Base-by-base conservation (phyloP, 2,797 vertebrate genomes). In the Steatocranus sp. region DNA sequence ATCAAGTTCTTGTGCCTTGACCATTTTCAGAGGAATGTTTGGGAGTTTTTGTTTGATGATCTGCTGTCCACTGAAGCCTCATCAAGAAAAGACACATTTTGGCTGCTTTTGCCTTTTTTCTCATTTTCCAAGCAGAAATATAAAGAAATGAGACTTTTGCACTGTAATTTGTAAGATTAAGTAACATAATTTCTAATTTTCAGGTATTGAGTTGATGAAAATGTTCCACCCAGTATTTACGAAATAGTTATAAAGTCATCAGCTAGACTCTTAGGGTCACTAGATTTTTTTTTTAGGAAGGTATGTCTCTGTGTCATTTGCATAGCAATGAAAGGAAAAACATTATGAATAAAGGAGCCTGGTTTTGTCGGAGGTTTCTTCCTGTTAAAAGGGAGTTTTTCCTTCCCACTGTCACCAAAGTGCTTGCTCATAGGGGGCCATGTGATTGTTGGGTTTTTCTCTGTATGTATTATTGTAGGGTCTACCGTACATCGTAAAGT, bases 191-290 rank as follows among this genome's bases (percentile, higher is more conserved):
- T 43, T 68, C 3, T 2, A 10, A 25, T 41, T 66, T 41, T 41
- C 3, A 68, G 20, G 20, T 68, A 41, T 2, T 68, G 36, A 68
- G 63, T 23, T 43, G 20, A 43, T 1, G 0, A 41, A 68, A 68
- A 68, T 25, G 20, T 68, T 0, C 8, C 36, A 68, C 5, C 0
- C 2, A 43, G 0, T 43, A 36, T 63, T 63, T 63, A 63, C 0
- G 0, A n/a, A 1, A 66, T 68, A 58, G 20, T 41, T 68, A 41
- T 25, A 41, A 41, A 68, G 56, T 61, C 63, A 68, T 41, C 12
- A 43, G 20, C 63, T 68, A 11, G 8, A 36, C 12, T 43, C 1
- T 41, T 43, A 43, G 0, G 20, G 0, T 70, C 4, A 70, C 63
- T 25, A 17, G 63, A 25, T 41, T 41, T 10, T 6, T 7, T 34